Evolutionary conservation across 2,888 invertebrate genomes (phyloP).

Genomic region (Odontocerum albicorne): DNA sequence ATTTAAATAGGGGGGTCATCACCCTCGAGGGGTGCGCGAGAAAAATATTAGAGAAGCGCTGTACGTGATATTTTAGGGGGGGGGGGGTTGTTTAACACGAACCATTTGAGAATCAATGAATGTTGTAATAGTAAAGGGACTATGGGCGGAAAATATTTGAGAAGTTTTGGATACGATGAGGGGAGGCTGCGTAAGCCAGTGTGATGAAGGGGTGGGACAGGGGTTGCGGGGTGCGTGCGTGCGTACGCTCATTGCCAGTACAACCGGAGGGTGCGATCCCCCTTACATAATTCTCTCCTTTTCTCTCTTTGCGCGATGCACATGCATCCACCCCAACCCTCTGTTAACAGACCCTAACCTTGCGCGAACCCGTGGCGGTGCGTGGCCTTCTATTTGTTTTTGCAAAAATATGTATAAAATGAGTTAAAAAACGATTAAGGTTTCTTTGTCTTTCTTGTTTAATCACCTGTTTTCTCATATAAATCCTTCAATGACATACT

Average conservation of each 20-base stretch:
- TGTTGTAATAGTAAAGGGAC: no score
- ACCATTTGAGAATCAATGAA: no score
- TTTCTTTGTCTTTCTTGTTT: no score
- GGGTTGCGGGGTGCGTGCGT: constrained; percentile 20
- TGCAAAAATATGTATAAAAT: no score
- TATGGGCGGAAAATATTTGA: no score
- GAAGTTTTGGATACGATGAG: no score
- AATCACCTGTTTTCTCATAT: no score
- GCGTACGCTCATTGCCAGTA: neutral
- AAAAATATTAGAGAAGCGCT: no score
- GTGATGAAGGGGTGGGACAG: constrained; percentile 6
- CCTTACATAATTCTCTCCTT: constrained; percentile 11
- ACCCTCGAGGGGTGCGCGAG: constrained; percentile 18
- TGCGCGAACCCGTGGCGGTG: constrained; percentile 27
- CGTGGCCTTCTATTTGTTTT: constrained; percentile 14
- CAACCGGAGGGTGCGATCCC: constrained; percentile 4
- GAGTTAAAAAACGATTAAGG: no score
- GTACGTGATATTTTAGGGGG: constrained; percentile 12
- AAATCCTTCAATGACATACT: no score
- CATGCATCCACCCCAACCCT: constrained; percentile 36
- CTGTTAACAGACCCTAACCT: constrained; percentile 33
- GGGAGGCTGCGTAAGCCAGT: constrained; percentile 20
- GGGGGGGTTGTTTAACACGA: no score
- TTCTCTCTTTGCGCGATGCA: constrained; percentile 23
- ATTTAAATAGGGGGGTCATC: constrained; percentile 20